Evolutionary conservation across 2,113 vertebrate species (phyloP), one percentile per base, ranked within the genome.

Genomic region (Irena cyanogastra): DNA sequence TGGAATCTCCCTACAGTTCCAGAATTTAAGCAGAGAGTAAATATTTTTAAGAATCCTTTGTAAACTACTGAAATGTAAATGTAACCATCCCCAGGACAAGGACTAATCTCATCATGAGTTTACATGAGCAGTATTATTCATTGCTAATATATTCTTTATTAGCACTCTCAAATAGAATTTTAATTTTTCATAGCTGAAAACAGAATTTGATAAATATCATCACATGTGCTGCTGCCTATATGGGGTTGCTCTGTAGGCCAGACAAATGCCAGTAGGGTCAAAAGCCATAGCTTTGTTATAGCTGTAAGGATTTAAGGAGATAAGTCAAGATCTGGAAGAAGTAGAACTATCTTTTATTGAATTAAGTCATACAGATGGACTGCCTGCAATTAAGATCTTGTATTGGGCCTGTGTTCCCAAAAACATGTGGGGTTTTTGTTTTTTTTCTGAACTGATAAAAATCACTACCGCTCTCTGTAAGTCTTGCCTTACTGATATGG

Each of bases 381-480:
- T 59, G 14, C 16, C 63, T 89, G 37, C 27, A 66, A 42, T 70
- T 83, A 76, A 68, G 33, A 47, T 42, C 27, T 16, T 49, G 16
- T 57, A 75, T 7, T 37, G 4, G 4, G 54, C 17, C 54, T 54
- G 23, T 59, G 28, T 63, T 35, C 37, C 35, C 30, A 50, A 77
- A 92, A 81, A 26, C 1, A 11, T 37, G 0, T 16, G 18, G 8
- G 28, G 0, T 22, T 57, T 75, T n/a, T n/a, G n/a, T n/a, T 66
- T 71, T 68, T 60, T 35, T 53, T 37, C 44, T 47, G 21, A 84
- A 74, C 27, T 74, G 68, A 83, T 28, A 80, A 69, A 85, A 76
- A 42, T 53, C 33, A 45, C 33, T 76, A 39, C 11, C 3, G 3
- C 3, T 53, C 13, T 56, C 18, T 50, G 0, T n/a, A 92, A 57